Evolutionary conservation across 1,140 invertebrate genomes (phyloP).

Genomic region (Delia radicum): DNA sequence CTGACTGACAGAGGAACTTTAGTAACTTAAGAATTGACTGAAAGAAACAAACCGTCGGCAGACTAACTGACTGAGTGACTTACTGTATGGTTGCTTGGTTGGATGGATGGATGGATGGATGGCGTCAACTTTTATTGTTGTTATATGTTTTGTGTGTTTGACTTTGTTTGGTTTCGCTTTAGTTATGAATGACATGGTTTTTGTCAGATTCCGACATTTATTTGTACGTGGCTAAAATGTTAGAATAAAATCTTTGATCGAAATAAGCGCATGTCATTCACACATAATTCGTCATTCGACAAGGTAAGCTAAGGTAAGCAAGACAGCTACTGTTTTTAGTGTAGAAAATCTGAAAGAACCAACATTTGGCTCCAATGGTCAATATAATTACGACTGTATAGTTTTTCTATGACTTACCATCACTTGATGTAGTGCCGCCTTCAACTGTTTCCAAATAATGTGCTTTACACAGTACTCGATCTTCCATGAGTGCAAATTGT

Average conservation of each 20-base stretch:
- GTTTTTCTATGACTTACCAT: conserved; percentile 68
- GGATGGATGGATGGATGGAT: neutral
- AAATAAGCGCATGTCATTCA: conserved; percentile 18
- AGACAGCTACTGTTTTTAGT: conserved; percentile 6
- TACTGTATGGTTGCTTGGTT: neutral
- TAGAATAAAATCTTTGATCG: neutral
- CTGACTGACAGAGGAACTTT: neutral
- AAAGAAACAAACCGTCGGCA: neutral
- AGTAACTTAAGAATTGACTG: neutral
- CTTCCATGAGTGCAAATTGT: conserved; percentile 94
- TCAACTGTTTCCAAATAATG: conserved; percentile 94
- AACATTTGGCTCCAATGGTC: neutral
- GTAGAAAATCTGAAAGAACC: neutral
- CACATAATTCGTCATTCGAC: conserved; percentile 25
- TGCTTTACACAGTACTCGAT: conserved; percentile 89
- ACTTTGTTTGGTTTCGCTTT: neutral
- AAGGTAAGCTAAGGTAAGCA: neutral
- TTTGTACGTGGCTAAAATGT: conserved; percentile 31
- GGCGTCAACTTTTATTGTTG: conserved; percentile 2
- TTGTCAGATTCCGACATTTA: conserved; percentile 16
- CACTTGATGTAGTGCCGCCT: conserved; percentile 83
- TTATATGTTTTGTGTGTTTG: neutral
- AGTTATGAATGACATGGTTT: conserved; percentile 8
- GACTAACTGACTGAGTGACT: neutral
- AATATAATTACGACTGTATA: no score